phyloP scores from a whole-genome alignment of 35 echinoderm and acorn worm species.

The Amphiura filiformis region DNA sequence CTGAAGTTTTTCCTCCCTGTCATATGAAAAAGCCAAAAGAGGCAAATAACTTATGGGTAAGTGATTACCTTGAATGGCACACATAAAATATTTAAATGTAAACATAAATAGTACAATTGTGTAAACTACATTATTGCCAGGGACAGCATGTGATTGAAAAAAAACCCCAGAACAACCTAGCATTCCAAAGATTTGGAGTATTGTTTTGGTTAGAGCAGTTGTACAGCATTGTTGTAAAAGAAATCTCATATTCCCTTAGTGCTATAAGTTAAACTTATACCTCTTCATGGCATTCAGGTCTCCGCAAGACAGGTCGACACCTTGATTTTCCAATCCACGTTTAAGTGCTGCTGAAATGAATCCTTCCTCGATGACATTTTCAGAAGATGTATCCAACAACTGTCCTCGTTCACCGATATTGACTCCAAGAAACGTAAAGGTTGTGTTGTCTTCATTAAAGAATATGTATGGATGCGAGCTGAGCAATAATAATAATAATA shows the following conservation, averaged over 20 bases:
- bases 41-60: too few relatives aligned
- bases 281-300: not conserved
- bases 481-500: not conserved
- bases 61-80: too few relatives aligned
- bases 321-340: not conserved
- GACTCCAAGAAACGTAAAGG: constrained; percentile 25
- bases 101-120: not conserved
- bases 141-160: not conserved
- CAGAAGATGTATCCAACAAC: not conserved
- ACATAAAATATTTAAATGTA: not conserved
- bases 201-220: too few relatives aligned
- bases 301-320: not conserved
- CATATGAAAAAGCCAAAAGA: not conserved
- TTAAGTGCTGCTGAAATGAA: not conserved
- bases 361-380: not conserved
- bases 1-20: not conserved
- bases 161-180: not conserved
- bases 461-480: constrained; percentile 44
- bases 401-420: constrained; percentile 8
- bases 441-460: constrained; percentile 16
- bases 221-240: too few relatives aligned
- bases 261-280: too few relatives aligned
- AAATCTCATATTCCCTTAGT: too few relatives aligned
- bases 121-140: not conserved
- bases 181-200: too few relatives aligned